These are phyloP conservation scores for Drosophila fulvimacula DNA, from an alignment of 2,888 invertebrate genomes.

Conservation along the genomic window DNA sequence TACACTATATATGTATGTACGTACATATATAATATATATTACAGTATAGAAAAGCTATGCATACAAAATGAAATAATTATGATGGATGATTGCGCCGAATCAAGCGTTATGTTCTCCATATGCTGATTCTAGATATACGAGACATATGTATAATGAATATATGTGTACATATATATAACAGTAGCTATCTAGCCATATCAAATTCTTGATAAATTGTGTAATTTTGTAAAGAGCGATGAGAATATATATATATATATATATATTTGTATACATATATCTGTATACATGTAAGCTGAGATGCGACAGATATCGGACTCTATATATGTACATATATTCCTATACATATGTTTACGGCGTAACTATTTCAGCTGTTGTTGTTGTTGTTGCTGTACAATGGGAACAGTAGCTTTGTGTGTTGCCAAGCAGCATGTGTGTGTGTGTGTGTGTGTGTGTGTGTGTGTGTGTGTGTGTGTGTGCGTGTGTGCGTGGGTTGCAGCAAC, in stretches of 20 bases:
- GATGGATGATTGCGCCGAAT: background rate
- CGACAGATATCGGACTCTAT: conserved; percentile 15
- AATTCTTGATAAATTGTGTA: background rate
- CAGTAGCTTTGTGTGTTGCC: conserved; percentile 32
- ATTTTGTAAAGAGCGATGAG: conserved; percentile 1
- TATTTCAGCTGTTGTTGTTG: background rate
- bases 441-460: conserved; percentile 1
- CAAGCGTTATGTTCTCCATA: conserved; percentile 3
- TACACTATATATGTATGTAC: background rate
- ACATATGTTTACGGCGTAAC: background rate
- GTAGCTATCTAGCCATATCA: background rate
- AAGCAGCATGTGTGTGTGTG: conserved; percentile 22
- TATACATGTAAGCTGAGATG: background rate
- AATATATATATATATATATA: background rate
- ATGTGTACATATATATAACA: background rate
- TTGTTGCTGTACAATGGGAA: conserved; percentile 14
- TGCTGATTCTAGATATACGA: background rate
- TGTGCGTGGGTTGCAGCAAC: conserved; percentile 27
- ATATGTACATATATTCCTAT: background rate
- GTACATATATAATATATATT: background rate
- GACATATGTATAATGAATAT: background rate
- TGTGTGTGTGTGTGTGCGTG: conserved; percentile 6
- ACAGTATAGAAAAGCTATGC: too few relatives aligned
- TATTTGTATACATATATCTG: background rate
- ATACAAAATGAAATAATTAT: background rate